phyloP scores from a whole-genome alignment of 2,113 vertebrate species.

The Caretta caretta region DNA sequence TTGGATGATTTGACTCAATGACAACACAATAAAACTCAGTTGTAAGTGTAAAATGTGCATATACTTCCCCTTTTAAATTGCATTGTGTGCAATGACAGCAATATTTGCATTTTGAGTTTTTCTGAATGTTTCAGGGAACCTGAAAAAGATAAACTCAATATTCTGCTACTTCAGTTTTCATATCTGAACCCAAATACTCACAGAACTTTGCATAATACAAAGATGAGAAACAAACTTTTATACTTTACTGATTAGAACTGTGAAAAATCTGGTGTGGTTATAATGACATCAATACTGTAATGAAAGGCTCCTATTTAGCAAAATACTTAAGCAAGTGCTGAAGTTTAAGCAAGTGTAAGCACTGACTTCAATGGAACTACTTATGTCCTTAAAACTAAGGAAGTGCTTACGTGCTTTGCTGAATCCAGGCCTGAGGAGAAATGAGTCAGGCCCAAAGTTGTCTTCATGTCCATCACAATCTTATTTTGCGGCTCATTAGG shows the following conservation, averaged over 20 bases:
- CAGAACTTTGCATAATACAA: neutral
- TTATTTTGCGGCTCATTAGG: neutral
- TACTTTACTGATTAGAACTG: neutral
- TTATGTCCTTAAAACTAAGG: conserved; percentile 7
- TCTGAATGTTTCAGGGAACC: neutral
- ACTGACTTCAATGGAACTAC: neutral
- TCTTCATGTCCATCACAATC: neutral
- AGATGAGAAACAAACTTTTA: conserved; percentile 32
- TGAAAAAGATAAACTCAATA: conserved; percentile 21
- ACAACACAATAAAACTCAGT: neutral
- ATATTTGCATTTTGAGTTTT: conserved; percentile 3
- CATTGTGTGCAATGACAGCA: neutral
- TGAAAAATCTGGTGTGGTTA: neutral
- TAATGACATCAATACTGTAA: neutral
- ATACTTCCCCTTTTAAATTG: neutral
- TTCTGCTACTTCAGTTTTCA: conserved; percentile 15
- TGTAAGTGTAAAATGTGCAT: neutral
- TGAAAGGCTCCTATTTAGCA: conserved; percentile 17
- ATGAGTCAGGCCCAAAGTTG: neutral
- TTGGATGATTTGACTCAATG: neutral
- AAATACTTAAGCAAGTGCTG: conserved; percentile 5
- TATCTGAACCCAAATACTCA: neutral
- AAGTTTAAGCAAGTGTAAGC: neutral
- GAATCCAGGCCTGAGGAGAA: neutral
- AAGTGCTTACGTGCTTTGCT: neutral